Base-by-base conservation (phyloP, 2,113 vertebrate species). In the Megatriorchis doriae region DNA sequence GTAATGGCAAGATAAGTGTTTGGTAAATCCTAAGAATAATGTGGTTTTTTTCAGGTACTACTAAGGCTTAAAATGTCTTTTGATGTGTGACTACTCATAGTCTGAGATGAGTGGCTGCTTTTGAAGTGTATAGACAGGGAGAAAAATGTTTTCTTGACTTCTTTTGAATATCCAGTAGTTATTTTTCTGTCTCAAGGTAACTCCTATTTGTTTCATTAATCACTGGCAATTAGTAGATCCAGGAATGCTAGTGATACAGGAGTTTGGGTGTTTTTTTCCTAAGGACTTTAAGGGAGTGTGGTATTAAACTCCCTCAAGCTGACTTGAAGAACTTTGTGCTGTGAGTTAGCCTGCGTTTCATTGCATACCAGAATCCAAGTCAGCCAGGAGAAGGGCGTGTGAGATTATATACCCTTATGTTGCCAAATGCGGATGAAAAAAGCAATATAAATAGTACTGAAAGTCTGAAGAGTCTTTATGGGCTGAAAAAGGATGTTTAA, bases 391-490 rank as follows among this genome's bases (percentile, higher is more conserved):
- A 67, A 89, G 84, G 89, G 70, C 25, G 47, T 95, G 89, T 81
- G 93, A 79, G 70, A 82, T 93, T 84, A 61, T 43, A 89, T 67
- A 56, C 40, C 52, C 83, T 63, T 43, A 13, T n/a, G 58, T 77
- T 92, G 90, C 90, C 85, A 93, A 80, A 92, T 68, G 59, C 45
- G 52, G 68, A 52, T 80, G 25, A 68, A 96, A 83, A 68, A 75
- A 82, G 42, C 43, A 52, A 68, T 80, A 86, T 38, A 93, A 86
- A 82, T 75, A 68, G 48, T 32, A 62, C 62, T 62, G 70, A 45
- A 82, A 92, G 62, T 65, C 93, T 90, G 70, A 42, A 43, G 83
- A 88, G 73, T 36, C 81, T 79, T 95, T 91, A 29, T 82, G 93
- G 53, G 66, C 62, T 94, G 90, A 26, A 92, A 82, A 91, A 55